Conservation (phyloP, 2,888 invertebrate genomes). For the Apamea monoglypha region DNA sequence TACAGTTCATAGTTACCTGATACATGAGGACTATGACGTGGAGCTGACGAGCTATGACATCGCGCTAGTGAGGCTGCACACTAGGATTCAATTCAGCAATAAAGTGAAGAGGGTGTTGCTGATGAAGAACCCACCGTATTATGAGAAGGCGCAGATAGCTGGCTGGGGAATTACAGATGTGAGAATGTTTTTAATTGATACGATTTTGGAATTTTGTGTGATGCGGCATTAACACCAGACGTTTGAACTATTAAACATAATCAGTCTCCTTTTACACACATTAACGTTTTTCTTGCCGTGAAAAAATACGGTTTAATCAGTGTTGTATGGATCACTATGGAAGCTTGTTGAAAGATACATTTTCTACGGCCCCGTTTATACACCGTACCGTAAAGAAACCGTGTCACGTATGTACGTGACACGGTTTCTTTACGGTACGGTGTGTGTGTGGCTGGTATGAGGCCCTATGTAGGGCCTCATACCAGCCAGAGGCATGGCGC, state of each 20-base stretch:
- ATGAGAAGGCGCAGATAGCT: constrained; percentile 48
- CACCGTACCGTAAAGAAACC: no score
- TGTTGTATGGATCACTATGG: no score
- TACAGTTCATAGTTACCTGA: constrained; percentile 37
- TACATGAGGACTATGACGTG: constrained; percentile 20
- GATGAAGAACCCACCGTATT: constrained; percentile 37
- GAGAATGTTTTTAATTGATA: constrained; percentile 6
- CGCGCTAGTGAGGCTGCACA: constrained; percentile 19
- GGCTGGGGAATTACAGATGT: constrained; percentile 48
- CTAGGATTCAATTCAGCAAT: constrained; percentile 9
- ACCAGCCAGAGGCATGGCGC: background rate
- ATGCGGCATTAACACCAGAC: background rate
- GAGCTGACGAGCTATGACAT: constrained; percentile 14
- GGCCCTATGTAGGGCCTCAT: background rate
- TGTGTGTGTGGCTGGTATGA: no score
- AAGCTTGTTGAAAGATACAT: no score
- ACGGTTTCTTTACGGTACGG: no score
- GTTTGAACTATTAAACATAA: background rate
- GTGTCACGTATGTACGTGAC: no score
- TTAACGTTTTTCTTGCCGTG: no score
- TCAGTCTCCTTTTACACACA: no score
- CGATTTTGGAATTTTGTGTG: background rate
- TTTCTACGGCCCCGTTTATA: no score
- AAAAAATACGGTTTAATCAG: no score
- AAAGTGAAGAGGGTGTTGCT: constrained; percentile 30